Conservation (phyloP, 2,113 vertebrate genomes). For the Anhinga rufa region DNA sequence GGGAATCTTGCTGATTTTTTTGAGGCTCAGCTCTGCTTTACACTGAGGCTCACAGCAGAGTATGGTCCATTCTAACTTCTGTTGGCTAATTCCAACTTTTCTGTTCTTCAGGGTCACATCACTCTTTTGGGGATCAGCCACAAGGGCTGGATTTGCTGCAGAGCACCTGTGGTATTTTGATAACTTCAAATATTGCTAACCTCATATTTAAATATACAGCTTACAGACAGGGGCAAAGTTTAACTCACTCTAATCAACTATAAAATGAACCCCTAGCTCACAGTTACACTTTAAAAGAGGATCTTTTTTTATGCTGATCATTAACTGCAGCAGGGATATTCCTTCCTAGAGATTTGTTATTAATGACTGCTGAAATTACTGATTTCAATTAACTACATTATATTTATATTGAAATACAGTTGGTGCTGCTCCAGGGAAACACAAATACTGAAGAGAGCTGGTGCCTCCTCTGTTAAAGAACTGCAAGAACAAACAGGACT, state of each 20-base stretch:
- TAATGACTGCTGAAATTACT: conserved; percentile 71
- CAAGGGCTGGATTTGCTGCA: conserved; percentile 14
- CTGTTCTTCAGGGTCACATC: neutral
- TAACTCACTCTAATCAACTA: conserved; percentile 72
- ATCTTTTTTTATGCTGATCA: conserved; percentile 40
- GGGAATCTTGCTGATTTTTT: neutral
- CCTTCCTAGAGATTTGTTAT: conserved; percentile 65
- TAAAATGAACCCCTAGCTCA: conserved; percentile 63
- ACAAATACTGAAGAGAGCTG: conserved; percentile 60
- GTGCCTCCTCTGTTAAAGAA: neutral
- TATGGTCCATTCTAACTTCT: neutral
- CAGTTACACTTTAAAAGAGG: conserved; percentile 20
- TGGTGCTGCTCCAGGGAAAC: conserved; percentile 61
- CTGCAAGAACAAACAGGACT: neutral
- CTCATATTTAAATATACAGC: conserved; percentile 54
- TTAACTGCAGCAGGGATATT: conserved; percentile 46
- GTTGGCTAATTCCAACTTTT: neutral
- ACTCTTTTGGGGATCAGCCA: neutral
- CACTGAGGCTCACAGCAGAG: neutral
- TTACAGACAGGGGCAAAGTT: conserved; percentile 67
- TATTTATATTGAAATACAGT: conserved; percentile 61
- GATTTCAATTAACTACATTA: conserved; percentile 70
- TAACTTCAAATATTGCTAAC: conserved; percentile 46
- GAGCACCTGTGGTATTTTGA: conserved; percentile 56
- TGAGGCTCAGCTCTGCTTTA: neutral